Evolutionary conservation across 2,113 vertebrate species (phyloP), one percentile per base, ranked within the genome.

Genomic region (Embiotoca jacksoni): DNA sequence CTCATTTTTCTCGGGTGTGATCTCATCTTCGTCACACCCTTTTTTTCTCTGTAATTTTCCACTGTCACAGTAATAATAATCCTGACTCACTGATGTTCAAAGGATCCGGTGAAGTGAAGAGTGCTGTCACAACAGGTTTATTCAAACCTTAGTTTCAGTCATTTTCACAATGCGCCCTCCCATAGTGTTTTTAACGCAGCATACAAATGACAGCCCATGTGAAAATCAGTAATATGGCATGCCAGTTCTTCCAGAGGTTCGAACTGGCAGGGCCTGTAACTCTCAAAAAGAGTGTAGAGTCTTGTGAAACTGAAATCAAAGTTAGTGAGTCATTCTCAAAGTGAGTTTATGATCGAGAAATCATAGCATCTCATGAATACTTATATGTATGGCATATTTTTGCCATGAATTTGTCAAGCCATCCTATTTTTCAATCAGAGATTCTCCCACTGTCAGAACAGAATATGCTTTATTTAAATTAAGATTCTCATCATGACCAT

Each of bases 31-130:
- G 67, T 74, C 76, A 81, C 77, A 69, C 73, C 54, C 60, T 66
- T 78, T 74, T 74, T 11, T 3, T 36, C 9, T 49, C 11, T 64
- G 70, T 80, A 49, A 66, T 84, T 81, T 84, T 77, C 81, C n/a
- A n/a, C 58, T 69, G 64, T 47, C 63, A 80, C 14, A 31, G 49
- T 70, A 23, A 10, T 49, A 81, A 66, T 64, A 30, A 52, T 63
- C 9, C 13, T 41, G 14, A 72, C 35, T 44, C 41, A 49, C 3
- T 58, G 53, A 65, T 52, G 50, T 15, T 16, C 13, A 69, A 31
- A 52, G 6, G 2, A 36, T 68, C 30, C 35, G 50, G 8, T 36
- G 15, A 57, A 23, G 37, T 44, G 16, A 60, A 0, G 2, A 78
- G 54, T 2, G 11, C 7, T 23, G 6, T 64, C 60, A 60, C 11